Percentiles rank a stretch among this genome's conserved stretches.
phyloP scores from a whole-genome alignment of 2,888 invertebrate genomes.

The Amitus sp. region DNA sequence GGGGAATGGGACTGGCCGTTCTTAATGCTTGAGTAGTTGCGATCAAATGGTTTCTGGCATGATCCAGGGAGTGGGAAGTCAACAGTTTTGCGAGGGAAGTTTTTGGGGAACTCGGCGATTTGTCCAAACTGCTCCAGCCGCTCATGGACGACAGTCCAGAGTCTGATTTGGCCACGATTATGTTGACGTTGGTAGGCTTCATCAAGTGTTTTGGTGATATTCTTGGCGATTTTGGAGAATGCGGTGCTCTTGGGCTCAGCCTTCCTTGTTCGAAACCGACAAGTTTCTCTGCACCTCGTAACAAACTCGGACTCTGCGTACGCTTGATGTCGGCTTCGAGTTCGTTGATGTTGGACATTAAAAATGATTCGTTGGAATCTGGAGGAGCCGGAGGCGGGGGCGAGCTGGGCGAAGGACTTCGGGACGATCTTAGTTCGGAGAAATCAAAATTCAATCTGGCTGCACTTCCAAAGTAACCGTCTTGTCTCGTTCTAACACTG shows the following conservation, averaged over 20 bases:
- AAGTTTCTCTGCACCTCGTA: constrained; percentile 60
- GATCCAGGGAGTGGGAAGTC: constrained; percentile 58
- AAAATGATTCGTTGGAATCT: constrained; percentile 68
- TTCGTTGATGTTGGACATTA: constrained; percentile 61
- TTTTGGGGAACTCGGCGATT: constrained; percentile 85
- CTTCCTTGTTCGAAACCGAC: constrained; percentile 68
- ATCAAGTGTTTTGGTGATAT: constrained; percentile 77
- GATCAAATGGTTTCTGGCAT: constrained; percentile 46
- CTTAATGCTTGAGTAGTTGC: constrained; percentile 49
- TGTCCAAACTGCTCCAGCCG: constrained; percentile 86
- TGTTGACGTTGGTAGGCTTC: constrained; percentile 70
- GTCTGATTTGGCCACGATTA: constrained; percentile 83
- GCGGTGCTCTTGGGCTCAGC: constrained; percentile 72
- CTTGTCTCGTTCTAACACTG: constrained; percentile 71
- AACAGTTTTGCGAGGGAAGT: constrained; percentile 66
- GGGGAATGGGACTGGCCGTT: constrained; percentile 60
- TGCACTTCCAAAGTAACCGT: constrained; percentile 70
- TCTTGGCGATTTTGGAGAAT: constrained; percentile 78
- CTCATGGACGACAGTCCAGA: constrained; percentile 89
- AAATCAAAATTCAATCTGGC: constrained; percentile 67
- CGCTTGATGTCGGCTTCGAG: constrained; percentile 49
- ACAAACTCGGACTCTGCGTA: constrained; percentile 64
- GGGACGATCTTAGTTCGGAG: constrained; percentile 66
- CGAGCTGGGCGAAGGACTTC: constrained; percentile 71
- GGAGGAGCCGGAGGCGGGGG: constrained; percentile 86